These are phyloP conservation scores for Myathropa florea DNA, from an alignment of 2,888 invertebrate species.

Conservation along the genomic window DNA sequence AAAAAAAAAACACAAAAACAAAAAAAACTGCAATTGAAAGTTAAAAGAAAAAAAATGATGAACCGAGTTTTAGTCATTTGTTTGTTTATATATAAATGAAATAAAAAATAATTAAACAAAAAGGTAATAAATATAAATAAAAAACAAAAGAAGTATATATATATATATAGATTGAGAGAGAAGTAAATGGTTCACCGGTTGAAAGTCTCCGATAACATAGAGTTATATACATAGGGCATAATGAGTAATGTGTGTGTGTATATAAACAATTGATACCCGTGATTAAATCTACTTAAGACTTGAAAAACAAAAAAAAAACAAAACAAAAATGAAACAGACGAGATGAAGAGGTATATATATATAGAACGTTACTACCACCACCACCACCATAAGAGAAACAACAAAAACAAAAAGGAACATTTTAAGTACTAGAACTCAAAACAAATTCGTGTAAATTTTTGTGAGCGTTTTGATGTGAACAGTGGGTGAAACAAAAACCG, in stretches of 20 bases:
- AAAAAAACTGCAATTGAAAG: slow-evolving; percentile 53
- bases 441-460: slow-evolving; percentile 64
- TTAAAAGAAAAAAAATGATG: slow-evolving; percentile 47
- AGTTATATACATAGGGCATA: slow-evolving; percentile 58
- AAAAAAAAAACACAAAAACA: not conserved
- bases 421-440: slow-evolving; percentile 39
- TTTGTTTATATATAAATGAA: slow-evolving; percentile 54
- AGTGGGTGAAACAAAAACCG: slow-evolving; percentile 39
- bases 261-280: slow-evolving; percentile 67
- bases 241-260: slow-evolving; percentile 44
- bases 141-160: slow-evolving; percentile 46
- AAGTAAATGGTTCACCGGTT: slow-evolving; percentile 66
- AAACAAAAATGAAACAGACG: slow-evolving; percentile 9
- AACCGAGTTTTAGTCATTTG: slow-evolving; percentile 66
- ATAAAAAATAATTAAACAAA: slow-evolving; percentile 12
- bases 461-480: slow-evolving; percentile 64
- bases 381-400: not conserved
- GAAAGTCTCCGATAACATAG: slow-evolving; percentile 63
- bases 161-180: slow-evolving; percentile 23
- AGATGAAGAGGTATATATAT: slow-evolving; percentile 11
- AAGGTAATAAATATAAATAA: not conserved
- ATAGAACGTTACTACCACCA: slow-evolving; percentile 47
- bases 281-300: slow-evolving; percentile 70
- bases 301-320: slow-evolving; percentile 24
- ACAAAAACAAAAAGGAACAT: not conserved